Evolutionary conservation across 53 echinoderm and acorn worm genomes (phyloP).

Genomic region (Hippasteria phrygiana): DNA sequence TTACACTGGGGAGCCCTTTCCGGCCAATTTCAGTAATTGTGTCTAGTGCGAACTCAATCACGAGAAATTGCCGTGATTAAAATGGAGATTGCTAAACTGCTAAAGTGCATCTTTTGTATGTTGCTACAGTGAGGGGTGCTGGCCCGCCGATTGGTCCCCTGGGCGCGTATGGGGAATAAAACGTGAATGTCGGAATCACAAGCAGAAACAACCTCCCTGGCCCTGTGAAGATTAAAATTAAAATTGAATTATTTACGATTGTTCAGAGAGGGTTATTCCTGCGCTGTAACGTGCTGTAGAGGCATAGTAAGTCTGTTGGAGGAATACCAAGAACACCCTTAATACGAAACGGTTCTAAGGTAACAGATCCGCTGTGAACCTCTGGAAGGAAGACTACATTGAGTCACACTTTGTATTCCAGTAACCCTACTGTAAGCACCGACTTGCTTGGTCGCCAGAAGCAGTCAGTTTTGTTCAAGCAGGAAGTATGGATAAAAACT

Average conservation of each 20-base stretch:
- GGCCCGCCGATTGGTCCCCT: conserved; percentile 1
- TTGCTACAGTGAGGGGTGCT: background rate
- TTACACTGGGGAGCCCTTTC: conserved; percentile 31
- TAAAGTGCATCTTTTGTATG: conserved; percentile 14
- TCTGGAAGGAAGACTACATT: too few relatives aligned
- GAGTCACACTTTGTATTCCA: too few relatives aligned
- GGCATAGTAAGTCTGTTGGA: too few relatives aligned
- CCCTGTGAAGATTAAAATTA: conserved; percentile 1
- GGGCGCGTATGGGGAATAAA: background rate
- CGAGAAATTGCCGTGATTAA: conserved; percentile 45
- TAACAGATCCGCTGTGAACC: too few relatives aligned
- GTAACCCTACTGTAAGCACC: too few relatives aligned
- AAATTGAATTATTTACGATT: conserved; percentile 17
- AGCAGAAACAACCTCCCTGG: background rate
- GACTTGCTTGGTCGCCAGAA: too few relatives aligned
- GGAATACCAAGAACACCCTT: too few relatives aligned
- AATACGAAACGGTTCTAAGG: too few relatives aligned
- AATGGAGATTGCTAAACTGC: conserved; percentile 1
- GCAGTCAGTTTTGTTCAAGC: too few relatives aligned
- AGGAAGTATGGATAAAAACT: too few relatives aligned
- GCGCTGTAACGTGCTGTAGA: background rate
- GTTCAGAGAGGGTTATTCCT: background rate
- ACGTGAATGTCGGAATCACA: background rate
- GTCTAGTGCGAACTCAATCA: conserved; percentile 45
- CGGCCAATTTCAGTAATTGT: conserved; percentile 45